Evolutionary conservation across 2,797 vertebrate species (phyloP).

Genomic region (Anguilla obscura): DNA sequence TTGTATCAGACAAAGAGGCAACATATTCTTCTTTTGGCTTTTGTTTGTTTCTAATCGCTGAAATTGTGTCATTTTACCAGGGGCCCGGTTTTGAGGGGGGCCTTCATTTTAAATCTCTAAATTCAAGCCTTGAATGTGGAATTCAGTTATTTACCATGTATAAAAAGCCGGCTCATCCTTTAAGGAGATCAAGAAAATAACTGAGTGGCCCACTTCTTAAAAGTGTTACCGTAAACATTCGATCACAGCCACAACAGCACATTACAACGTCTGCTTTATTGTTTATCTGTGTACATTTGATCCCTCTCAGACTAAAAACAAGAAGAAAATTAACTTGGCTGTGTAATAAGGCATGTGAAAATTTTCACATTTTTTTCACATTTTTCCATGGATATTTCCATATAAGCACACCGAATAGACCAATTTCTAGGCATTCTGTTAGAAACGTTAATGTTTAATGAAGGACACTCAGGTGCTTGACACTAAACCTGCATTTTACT

Average conservation of each 20-base stretch:
- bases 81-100: background rate
- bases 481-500: background rate
- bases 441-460: background rate
- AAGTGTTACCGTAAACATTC: background rate
- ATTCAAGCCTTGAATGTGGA: background rate
- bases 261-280: background rate
- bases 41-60: constrained; percentile 4
- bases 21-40: background rate
- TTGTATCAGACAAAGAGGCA: constrained; percentile 1
- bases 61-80: background rate
- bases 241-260: background rate
- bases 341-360: background rate
- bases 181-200: background rate
- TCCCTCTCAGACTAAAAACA: background rate
- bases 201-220: background rate
- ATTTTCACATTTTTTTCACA: background rate
- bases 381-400: background rate
- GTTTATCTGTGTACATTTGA: background rate
- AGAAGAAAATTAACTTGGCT: background rate
- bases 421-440: background rate
- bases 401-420: background rate
- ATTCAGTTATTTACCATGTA: background rate
- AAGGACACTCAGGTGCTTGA: background rate
- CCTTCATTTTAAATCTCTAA: background rate
- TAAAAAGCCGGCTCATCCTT: background rate